A percentile compares a stretch with the other conserved stretches of the same genome.
Evolutionary conservation across 2,888 invertebrate species (phyloP).

Genomic region (Erynnis tages): DNA sequence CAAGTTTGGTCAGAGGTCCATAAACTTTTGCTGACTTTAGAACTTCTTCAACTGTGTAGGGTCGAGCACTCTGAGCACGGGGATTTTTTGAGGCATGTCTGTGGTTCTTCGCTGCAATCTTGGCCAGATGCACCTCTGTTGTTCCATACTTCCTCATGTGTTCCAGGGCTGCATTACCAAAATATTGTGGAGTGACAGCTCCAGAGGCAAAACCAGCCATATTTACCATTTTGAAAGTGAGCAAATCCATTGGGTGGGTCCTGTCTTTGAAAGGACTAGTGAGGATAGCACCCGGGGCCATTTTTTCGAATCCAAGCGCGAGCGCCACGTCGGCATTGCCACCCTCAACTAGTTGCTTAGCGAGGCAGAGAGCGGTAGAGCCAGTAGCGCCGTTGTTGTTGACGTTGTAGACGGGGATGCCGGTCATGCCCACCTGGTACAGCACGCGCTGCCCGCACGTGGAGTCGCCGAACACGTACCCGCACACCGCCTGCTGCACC

Average conservation of each 20-base stretch:
- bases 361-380: slow-evolving; percentile 94
- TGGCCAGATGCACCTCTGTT: slow-evolving; percentile 95
- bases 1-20: slow-evolving; percentile 96
- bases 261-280: slow-evolving; percentile 89
- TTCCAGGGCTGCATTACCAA: slow-evolving; percentile 97
- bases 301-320: slow-evolving; percentile 98
- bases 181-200: slow-evolving; percentile 96
- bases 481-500: slow-evolving; percentile 94
- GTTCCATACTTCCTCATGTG: slow-evolving; percentile 98
- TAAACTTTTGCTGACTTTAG: slow-evolving; percentile 93
- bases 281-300: slow-evolving; percentile 95
- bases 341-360: slow-evolving; percentile 95
- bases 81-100: slow-evolving; percentile 98
- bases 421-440: slow-evolving; percentile 96
- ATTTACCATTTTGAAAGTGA: slow-evolving; percentile 92
- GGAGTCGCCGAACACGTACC: slow-evolving; percentile 97
- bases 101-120: slow-evolving; percentile 99
- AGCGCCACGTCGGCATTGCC: slow-evolving; percentile 93
- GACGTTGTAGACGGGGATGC: slow-evolving; percentile 98
- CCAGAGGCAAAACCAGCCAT: slow-evolving; percentile 82
- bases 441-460: slow-evolving; percentile 97
- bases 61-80: slow-evolving; percentile 96
- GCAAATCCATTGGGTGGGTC: slow-evolving; percentile 94
- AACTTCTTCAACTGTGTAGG: slow-evolving; percentile 95
- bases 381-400: slow-evolving; percentile 99